These are phyloP conservation scores for Clytia hemisphaerica DNA, from an alignment of 30 jellyfish, hydroid and myxozoan species.

Conservation along the genomic window DNA sequence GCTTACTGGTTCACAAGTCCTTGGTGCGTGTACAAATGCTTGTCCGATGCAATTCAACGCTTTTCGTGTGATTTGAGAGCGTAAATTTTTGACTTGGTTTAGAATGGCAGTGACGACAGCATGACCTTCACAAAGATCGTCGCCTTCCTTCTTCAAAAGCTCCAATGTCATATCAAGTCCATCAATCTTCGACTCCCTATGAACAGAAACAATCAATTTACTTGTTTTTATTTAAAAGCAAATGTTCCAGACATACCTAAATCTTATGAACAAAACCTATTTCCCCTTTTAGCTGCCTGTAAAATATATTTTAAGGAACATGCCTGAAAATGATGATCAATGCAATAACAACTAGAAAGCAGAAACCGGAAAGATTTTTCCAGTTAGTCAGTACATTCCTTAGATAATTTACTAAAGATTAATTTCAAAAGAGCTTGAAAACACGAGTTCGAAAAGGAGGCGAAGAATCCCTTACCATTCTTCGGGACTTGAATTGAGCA, in stretches of 20 bases:
- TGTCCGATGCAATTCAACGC: conserved; percentile 71
- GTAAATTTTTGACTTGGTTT: conserved; percentile 90
- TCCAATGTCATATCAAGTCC: too few relatives aligned
- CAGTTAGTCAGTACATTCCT: neutral
- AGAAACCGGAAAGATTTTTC: neutral
- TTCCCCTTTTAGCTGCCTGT: too few relatives aligned
- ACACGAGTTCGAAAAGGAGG: neutral
- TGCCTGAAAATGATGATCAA: too few relatives aligned
- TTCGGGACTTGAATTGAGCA: conserved; percentile 60
- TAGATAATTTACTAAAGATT: neutral
- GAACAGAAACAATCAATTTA: too few relatives aligned
- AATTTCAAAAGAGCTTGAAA: neutral
- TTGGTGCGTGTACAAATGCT: conserved; percentile 34
- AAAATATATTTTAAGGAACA: too few relatives aligned
- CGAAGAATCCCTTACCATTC: conserved; percentile 98
- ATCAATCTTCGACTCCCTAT: too few relatives aligned
- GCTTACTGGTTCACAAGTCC: conserved; percentile 82
- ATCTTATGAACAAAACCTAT: too few relatives aligned
- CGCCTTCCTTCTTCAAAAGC: too few relatives aligned
- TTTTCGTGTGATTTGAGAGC: conserved; percentile 89
- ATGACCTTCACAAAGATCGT: too few relatives aligned
- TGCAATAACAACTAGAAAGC: neutral
- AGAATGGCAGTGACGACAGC: too few relatives aligned
- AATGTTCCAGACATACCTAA: too few relatives aligned
- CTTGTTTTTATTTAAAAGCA: too few relatives aligned